Evolutionary conservation across 2,113 vertebrate species (phyloP).

Genomic region (Zapus hudsonius): DNA sequence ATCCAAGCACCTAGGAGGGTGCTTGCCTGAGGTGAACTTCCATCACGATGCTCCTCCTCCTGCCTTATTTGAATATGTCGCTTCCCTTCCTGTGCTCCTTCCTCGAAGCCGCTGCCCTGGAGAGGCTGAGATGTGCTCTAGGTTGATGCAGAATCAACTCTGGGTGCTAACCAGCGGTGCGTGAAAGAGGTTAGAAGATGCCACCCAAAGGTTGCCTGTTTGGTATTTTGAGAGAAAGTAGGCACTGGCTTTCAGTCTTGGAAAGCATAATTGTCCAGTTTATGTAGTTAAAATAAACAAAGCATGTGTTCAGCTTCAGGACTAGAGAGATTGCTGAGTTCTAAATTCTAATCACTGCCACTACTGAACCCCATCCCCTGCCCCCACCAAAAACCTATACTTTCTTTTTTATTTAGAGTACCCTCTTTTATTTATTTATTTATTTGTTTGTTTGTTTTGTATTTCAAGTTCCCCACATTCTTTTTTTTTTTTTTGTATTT

Average conservation of each 20-base stretch:
- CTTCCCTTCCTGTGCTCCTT: background rate
- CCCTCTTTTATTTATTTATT: too few species aligned
- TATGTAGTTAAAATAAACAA: conserved; percentile 30
- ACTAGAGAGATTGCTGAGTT: background rate
- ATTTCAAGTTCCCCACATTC: background rate
- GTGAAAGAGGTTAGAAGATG: background rate
- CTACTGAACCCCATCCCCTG: background rate
- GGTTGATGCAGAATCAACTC: background rate
- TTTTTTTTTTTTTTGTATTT: too few species aligned
- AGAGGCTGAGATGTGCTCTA: background rate
- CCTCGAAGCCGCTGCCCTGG: too few species aligned
- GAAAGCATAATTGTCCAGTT: background rate
- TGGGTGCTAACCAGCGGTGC: background rate
- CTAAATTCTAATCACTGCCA: conserved; percentile 9
- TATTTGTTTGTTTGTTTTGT: too few species aligned
- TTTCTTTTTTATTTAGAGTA: background rate
- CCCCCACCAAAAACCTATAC: background rate
- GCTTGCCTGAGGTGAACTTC: background rate
- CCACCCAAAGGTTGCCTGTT: background rate
- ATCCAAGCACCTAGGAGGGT: conserved; percentile 14
- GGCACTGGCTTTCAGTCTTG: background rate
- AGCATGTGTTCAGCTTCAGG: conserved; percentile 17
- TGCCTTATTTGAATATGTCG: background rate
- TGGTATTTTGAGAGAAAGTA: conserved; percentile 1
- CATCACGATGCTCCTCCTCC: background rate